Evolutionary conservation across 2,797 vertebrate species (phyloP), one percentile per base, ranked within the genome.

Genomic region (Gymnothorax javanicus): DNA sequence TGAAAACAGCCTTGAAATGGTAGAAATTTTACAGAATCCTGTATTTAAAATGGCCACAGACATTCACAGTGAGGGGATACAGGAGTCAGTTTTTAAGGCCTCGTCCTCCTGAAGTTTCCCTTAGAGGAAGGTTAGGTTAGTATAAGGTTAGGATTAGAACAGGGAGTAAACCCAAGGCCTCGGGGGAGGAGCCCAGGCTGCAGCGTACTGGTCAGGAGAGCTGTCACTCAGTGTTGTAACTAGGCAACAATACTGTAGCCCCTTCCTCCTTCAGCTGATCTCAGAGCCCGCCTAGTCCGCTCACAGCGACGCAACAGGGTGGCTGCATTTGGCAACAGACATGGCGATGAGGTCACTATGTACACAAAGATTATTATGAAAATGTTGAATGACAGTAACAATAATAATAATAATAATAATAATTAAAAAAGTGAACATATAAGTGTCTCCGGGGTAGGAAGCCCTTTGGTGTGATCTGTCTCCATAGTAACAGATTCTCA

Each of bases 391-490:
- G 27, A 85, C 86, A 88, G 89, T 84, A 75, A 79, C 13, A 84
- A 87, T 59, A 71, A 86, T 73, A 85, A 62, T 56, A 85, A 57
- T 25, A 84, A 54, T 71, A 85, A 84, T 77, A 17, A 59, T 85
- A 86, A 79, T 79, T 84, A 84, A 87, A 84, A 64, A 82, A 77
- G n/a, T 8, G 75, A 85, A 67, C 73, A 54, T 69, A 69, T 25
- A 84, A 92, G 92, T 92, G 91, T 86, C 89, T 88, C 88, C 87
- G 82, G 52, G 73, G 52, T 90, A 94, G 93, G 52, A 91, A 94
- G 93, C 94, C 94, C 94, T 94, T 95, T 94, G 91, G 89, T 91
- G 87, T 89, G 87, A 86, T 89, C 87, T 90, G 89, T 88, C 84
- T 75, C 87, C 88, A 88, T 64, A 89, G 71, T 88, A 77, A 25